Conservation (phyloP, 2,888 invertebrate species). For the Blera fallax region DNA sequence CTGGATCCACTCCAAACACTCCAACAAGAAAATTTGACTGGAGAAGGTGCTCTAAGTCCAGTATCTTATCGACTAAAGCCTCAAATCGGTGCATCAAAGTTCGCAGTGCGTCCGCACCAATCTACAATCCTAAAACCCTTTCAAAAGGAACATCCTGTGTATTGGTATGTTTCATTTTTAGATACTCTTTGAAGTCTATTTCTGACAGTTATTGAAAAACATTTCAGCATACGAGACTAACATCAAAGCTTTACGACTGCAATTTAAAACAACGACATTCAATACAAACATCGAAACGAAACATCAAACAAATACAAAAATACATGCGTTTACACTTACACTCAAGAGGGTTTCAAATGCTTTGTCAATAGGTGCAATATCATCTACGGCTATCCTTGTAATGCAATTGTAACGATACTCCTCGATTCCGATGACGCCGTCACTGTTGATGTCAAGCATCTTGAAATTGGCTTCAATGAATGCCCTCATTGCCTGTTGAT, state of each 20-base stretch:
- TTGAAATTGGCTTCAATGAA: constrained; percentile 93
- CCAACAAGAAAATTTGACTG: no score
- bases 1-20: no score
- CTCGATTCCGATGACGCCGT: constrained; percentile 90
- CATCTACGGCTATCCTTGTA: constrained; percentile 90
- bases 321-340: constrained; percentile 83
- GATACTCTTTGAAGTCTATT: neutral
- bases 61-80: no score
- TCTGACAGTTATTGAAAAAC: neutral
- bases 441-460: constrained; percentile 90
- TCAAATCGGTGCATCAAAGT: no score
- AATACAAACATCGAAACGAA: neutral
- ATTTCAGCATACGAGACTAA: neutral
- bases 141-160: neutral
- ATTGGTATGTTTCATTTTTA: neutral
- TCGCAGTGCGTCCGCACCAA: no score
- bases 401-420: constrained; percentile 93
- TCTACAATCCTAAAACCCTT: no score
- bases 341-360: constrained; percentile 89
- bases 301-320: neutral
- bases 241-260: neutral
- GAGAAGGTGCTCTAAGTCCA: no score
- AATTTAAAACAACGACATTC: neutral
- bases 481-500: constrained; percentile 87
- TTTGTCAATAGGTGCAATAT: constrained; percentile 89